phyloP scores from a whole-genome alignment of 2,888 invertebrate species.

The Dendrolimus pini region DNA sequence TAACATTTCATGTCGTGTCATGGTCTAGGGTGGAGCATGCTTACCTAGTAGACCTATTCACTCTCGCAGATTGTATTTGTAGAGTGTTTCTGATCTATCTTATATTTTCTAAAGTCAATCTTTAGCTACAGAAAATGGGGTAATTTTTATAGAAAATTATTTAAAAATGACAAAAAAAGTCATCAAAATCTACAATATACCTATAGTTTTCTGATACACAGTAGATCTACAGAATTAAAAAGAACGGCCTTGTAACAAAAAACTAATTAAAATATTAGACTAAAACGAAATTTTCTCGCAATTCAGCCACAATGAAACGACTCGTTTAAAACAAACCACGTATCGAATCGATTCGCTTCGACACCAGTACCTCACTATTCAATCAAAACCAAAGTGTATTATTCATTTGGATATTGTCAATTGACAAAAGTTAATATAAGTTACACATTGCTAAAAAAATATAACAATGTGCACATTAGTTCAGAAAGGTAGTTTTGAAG shows the following conservation, averaged over 20 bases:
- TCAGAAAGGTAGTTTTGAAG: too few species aligned
- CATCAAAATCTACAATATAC: not conserved
- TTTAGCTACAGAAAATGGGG: not conserved
- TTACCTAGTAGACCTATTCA: too few species aligned
- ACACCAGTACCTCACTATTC: slow-evolving; percentile 17
- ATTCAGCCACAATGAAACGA: slow-evolving; percentile 46
- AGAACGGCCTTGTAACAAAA: slow-evolving; percentile 2
- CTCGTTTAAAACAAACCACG: slow-evolving; percentile 42
- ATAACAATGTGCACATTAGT: too few species aligned
- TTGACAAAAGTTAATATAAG: too few species aligned
- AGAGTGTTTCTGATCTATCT: too few species aligned
- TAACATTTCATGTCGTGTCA: too few species aligned
- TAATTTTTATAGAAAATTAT: not conserved
- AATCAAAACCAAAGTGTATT: not conserved
- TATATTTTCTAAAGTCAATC: not conserved
- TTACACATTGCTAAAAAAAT: too few species aligned
- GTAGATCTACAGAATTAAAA: not conserved
- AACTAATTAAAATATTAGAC: slow-evolving; percentile 54
- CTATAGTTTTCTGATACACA: not conserved
- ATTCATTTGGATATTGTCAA: not conserved
- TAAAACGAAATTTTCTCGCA: slow-evolving; percentile 46
- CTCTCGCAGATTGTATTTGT: too few species aligned
- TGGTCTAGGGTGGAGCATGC: too few species aligned
- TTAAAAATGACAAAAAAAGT: too few species aligned
- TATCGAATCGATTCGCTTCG: slow-evolving; percentile 64